Percentiles rank a stretch among this genome's conserved stretches.
phyloP scores from a whole-genome alignment of 2,113 vertebrate species.

The Chrysemys picta region DNA sequence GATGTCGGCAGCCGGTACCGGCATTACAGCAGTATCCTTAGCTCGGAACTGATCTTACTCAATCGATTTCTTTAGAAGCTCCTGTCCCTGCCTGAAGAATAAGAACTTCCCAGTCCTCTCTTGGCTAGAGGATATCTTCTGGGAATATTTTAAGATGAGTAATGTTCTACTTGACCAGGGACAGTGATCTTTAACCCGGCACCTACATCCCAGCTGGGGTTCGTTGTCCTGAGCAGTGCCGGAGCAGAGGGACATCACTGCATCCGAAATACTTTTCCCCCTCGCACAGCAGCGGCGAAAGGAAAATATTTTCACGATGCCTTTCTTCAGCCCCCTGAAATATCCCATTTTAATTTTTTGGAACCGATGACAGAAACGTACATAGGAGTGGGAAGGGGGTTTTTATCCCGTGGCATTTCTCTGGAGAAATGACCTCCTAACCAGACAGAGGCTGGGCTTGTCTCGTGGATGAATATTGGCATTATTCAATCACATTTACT shows the following conservation, averaged over 20 bases:
- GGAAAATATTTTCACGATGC: slow-evolving; percentile 49
- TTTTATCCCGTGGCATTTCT: neutral
- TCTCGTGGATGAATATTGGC: slow-evolving; percentile 49
- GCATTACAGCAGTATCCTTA: neutral
- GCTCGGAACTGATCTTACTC: neutral
- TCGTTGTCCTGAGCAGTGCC: neutral
- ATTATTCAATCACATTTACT: neutral
- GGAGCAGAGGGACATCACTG: neutral
- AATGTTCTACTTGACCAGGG: fast-evolving
- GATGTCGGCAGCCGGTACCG: neutral
- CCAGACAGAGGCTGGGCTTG: slow-evolving; percentile 57
- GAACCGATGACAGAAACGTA: slow-evolving; percentile 63
- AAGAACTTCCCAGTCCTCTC: neutral
- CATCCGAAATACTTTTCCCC: neutral
- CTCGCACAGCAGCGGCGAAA: neutral
- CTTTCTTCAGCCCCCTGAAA: slow-evolving; percentile 25
- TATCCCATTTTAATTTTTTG: slow-evolving; percentile 30
- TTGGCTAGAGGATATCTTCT: neutral
- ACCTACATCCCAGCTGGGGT: neutral
- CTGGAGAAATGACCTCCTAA: slow-evolving; percentile 19
- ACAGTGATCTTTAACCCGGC: fast-evolving
- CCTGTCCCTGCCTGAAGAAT: neutral
- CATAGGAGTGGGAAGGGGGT: neutral
- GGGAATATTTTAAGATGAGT: neutral
- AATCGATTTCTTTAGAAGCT: fast-evolving